phyloP scores from a whole-genome alignment of 1,140 invertebrate species.

The Cheumatopsyche charites region DNA sequence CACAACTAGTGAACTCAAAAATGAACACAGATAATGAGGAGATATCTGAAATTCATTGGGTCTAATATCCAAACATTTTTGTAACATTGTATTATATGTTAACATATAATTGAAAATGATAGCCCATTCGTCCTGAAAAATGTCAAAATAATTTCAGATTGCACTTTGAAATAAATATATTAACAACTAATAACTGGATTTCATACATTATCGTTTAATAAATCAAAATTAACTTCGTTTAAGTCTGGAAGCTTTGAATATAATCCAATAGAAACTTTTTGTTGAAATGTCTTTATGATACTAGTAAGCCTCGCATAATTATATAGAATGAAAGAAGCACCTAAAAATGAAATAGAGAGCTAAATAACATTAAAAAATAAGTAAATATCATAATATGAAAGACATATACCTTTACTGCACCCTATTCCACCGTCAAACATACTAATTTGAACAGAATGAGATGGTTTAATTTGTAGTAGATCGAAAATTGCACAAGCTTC shows the following conservation, averaged over 20 bases:
- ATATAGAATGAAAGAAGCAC: constrained; percentile 74
- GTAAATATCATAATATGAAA: neutral
- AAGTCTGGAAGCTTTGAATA: constrained; percentile 65
- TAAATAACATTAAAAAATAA: neutral
- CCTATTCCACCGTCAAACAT: constrained; percentile 52
- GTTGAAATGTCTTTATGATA: constrained; percentile 66
- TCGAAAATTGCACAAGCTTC: constrained; percentile 68
- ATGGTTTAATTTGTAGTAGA: constrained; percentile 67
- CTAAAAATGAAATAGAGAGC: constrained; percentile 54
- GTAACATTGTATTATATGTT: constrained; percentile 65
- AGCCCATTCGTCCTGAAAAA: constrained; percentile 73
- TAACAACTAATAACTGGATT: constrained; percentile 47
- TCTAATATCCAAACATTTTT: constrained; percentile 59
- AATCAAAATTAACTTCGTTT: constrained; percentile 64
- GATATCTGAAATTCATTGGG: constrained; percentile 59
- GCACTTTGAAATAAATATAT: too few relatives aligned
- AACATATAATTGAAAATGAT: constrained; percentile 70
- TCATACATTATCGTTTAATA: constrained; percentile 66
- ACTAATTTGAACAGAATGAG: constrained; percentile 59
- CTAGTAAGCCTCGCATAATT: constrained; percentile 71
- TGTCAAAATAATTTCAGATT: too few relatives aligned
- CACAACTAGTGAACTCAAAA: constrained; percentile 66
- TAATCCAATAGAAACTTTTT: constrained; percentile 56
- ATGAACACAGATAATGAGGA: constrained; percentile 69
- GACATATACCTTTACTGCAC: constrained; percentile 55